Percentiles rank a stretch among this genome's conserved stretches.
Evolutionary conservation across 2,797 vertebrate genomes (phyloP).

Genomic region (Myripristis jacobus): DNA sequence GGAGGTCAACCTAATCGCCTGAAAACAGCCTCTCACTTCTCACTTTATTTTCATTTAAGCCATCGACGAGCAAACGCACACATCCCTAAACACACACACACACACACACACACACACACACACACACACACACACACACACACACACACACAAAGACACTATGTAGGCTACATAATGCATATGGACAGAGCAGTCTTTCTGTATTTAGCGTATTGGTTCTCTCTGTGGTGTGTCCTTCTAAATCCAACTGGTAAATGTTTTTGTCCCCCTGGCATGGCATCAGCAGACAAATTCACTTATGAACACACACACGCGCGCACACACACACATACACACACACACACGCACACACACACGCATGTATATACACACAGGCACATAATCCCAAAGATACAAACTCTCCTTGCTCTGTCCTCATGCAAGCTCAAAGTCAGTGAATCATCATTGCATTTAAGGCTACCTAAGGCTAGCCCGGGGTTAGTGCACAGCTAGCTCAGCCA

Average conservation of each 20-base stretch:
- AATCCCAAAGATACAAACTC: too few relatives aligned
- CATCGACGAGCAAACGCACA: constrained; percentile 30
- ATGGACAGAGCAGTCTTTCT: constrained; percentile 27
- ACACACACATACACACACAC: constrained; percentile 6
- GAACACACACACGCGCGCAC: constrained; percentile 21
- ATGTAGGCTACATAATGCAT: not conserved
- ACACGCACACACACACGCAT: not conserved
- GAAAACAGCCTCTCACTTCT: constrained; percentile 62
- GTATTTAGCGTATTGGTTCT: constrained; percentile 25
- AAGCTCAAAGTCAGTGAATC: constrained; percentile 58
- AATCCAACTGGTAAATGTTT: constrained; percentile 45
- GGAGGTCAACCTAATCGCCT: constrained; percentile 70
- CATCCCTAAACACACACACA: constrained; percentile 12
- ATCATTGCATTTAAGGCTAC: constrained; percentile 62
- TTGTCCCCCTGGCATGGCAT: constrained; percentile 22
- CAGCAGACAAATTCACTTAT: constrained; percentile 23
- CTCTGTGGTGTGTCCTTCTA: constrained; percentile 35
- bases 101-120: constrained; percentile 1
- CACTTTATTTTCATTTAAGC: constrained; percentile 65
- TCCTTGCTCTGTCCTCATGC: constrained; percentile 28
- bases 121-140: too few relatives aligned
- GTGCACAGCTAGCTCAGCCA: constrained; percentile 38
- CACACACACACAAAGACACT: not conserved
- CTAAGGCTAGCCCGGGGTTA: constrained; percentile 53
- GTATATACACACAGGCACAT: not conserved